Conservation (phyloP, 2,888 invertebrate genomes). For the Bhutanitis thaidina region DNA sequence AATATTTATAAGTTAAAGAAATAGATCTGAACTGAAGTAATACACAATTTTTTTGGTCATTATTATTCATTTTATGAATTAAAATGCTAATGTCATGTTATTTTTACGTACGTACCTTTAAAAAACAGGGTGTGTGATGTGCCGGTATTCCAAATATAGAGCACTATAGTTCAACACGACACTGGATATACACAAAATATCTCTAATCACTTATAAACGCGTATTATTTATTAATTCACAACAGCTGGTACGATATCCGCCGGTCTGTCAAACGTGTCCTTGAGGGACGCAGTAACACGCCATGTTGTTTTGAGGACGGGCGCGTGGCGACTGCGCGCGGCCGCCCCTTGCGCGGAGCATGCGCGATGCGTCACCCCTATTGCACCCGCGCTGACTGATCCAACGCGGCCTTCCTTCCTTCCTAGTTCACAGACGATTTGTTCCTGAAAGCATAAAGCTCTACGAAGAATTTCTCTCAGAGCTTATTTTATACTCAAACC, state of each 20-base stretch:
- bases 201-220: slow-evolving; percentile 23
- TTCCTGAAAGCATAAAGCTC: too few relatives aligned
- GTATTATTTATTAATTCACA: slow-evolving; percentile 22
- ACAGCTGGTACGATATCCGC: slow-evolving; percentile 47
- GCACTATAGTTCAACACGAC: slow-evolving; percentile 38
- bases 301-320: slow-evolving; percentile 68
- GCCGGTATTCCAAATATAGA: slow-evolving; percentile 50
- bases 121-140: slow-evolving; percentile 43
- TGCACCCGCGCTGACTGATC: slow-evolving; percentile 35
- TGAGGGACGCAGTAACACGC: slow-evolving; percentile 56
- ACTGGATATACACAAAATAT: slow-evolving; percentile 46
- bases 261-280: slow-evolving; percentile 68
- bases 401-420: slow-evolving; percentile 31
- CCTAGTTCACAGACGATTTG: slow-evolving; percentile 2
- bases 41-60: too few relatives aligned
- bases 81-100: slow-evolving; percentile 16
- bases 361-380: slow-evolving; percentile 63
- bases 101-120: slow-evolving; percentile 47
- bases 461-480: too few relatives aligned
- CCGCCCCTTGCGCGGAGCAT: slow-evolving; percentile 54
- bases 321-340: slow-evolving; percentile 76
- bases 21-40: too few relatives aligned
- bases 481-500: too few relatives aligned
- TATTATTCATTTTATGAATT: too few relatives aligned
- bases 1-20: too few relatives aligned